Evolutionary conservation across 1,140 invertebrate species (phyloP), one percentile per base, ranked within the genome.

Genomic region (Zaprionus gabonicus): DNA sequence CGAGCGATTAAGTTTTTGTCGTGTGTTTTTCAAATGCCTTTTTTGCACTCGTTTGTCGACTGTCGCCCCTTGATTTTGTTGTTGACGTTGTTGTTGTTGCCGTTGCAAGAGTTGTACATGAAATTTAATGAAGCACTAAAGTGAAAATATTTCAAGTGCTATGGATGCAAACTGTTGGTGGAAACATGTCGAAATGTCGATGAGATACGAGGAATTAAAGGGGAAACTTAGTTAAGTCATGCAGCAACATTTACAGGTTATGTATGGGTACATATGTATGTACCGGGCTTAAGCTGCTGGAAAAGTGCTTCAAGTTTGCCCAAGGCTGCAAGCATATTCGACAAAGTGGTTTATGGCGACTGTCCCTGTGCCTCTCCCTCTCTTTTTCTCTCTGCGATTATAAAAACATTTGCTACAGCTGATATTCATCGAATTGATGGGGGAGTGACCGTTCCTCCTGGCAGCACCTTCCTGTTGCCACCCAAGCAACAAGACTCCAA

Each of bases 1-100:
- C 87, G 80, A 90, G 64, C 86, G 82, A 90, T 90, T 90, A 90
- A 82, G 87, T 91, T 91, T 91, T 87, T 86, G 83, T 86, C 82
- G 80, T 86, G 82, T 82, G 72, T 73, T 87, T 87, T 80, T 67
- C 59, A 67, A 58, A 46, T 58, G 65, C 27, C 57, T 58, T 36
- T 27, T 58, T 36, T 58, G 17, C 31, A 58, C 53, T 34, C 56
- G 28, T 17, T 58, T 58, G 56, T 58, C 56, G 10, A 27, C 53
- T 58, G 31, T 59, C 38, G 31, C 17, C 10, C n/a, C 28, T n/a
- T 51, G 46, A 17, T 36, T 31, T 56, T 51, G 62, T 64, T 80
- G 65, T 38, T 63, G 34, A 31, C 76, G 12, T 27, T 67, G 28
- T 59, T 60, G 38, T 23, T 38, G 23, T 57, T 72, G 17, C 46